phyloP scores from a whole-genome alignment of 2,113 vertebrate species.

The Prinia subflava region DNA sequence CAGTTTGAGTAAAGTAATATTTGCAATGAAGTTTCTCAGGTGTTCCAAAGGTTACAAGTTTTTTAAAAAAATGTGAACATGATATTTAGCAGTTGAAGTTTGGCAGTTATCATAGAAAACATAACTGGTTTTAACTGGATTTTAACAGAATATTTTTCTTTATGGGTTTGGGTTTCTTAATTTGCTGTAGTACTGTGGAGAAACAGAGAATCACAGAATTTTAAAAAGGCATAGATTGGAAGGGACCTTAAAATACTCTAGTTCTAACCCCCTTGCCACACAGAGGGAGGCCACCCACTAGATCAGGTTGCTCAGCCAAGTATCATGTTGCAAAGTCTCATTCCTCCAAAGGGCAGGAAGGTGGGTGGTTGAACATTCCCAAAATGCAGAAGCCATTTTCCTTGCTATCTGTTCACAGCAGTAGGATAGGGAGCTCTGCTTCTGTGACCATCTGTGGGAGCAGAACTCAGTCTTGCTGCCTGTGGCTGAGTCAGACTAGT shows the following conservation, averaged over 20 bases:
- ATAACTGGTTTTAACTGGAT: not conserved
- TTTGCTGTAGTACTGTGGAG: not conserved
- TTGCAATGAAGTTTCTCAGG: not conserved
- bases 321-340: not conserved
- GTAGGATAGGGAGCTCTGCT: not conserved
- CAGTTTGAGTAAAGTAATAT: not conserved
- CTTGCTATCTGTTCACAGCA: not conserved
- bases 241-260: not conserved
- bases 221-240: not conserved
- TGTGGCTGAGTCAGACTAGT: rapidly evolving
- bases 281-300: not conserved
- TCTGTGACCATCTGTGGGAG: not conserved
- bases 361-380: not conserved
- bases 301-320: not conserved
- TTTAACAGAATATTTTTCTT: not conserved
- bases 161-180: not conserved
- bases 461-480: not conserved
- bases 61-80: not conserved
- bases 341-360: not conserved
- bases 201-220: not conserved
- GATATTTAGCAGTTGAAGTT: not conserved
- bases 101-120: not conserved
- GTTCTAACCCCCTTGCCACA: not conserved
- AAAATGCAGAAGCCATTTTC: not conserved
- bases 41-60: not conserved